Percentiles rank a stretch among this genome's conserved stretches.
phyloP scores from a whole-genome alignment of 2,888 invertebrate genomes.

The Melanostoma scalare region DNA sequence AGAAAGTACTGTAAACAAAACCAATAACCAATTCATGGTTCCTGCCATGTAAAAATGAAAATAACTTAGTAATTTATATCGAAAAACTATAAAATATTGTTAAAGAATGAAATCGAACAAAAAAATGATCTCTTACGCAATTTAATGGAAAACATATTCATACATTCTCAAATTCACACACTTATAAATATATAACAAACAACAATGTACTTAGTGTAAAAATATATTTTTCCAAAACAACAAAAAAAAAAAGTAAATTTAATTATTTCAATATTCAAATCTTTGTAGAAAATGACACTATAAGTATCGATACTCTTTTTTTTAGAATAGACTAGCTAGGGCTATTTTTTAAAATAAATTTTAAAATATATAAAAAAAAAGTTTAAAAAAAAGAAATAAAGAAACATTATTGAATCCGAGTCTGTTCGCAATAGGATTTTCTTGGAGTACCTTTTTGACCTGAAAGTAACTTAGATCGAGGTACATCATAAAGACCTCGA shows the following conservation, averaged over 20 bases:
- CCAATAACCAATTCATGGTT: not conserved
- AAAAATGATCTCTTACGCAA: constrained; percentile 64
- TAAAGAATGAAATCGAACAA: constrained; percentile 48
- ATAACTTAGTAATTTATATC: constrained; percentile 1
- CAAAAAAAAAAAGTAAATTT: constrained; percentile 13
- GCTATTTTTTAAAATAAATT: constrained; percentile 61
- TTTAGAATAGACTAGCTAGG: constrained; percentile 65
- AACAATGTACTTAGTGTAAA: constrained; percentile 3
- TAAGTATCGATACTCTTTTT: constrained; percentile 27
- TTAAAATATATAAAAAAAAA: constrained; percentile 10
- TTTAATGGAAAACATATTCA: constrained; percentile 50
- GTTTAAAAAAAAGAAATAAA: not conserved
- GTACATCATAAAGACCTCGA: no score
- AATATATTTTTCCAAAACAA: constrained; percentile 58
- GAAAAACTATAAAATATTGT: constrained; percentile 9
- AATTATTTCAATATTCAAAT: constrained; percentile 43
- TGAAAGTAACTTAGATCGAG: no score
- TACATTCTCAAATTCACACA: constrained; percentile 20
- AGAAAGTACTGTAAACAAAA: not conserved
- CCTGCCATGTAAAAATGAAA: not conserved
- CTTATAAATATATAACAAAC: constrained; percentile 10
- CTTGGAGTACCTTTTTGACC: no score
- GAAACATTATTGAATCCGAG: no score
- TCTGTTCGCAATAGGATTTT: no score
- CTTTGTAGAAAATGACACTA: constrained; percentile 38